Percentiles rank a stretch among this genome's conserved stretches.
phyloP scores from a whole-genome alignment of 1,140 invertebrate species.

The Ericerus pela region DNA sequence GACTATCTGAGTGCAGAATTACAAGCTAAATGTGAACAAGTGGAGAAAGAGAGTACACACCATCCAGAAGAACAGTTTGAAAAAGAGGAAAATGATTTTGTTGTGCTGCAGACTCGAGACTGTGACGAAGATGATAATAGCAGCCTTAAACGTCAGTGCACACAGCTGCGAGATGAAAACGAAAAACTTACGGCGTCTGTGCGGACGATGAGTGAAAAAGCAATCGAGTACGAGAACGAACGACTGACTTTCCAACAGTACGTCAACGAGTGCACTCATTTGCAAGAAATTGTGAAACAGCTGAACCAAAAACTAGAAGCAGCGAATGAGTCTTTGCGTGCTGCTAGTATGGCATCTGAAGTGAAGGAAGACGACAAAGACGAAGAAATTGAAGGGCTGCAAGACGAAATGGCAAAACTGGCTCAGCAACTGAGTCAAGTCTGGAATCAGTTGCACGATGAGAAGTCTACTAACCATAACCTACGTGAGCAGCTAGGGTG shows the following conservation, averaged over 20 bases:
- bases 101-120: background rate
- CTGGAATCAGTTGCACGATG: too few relatives aligned
- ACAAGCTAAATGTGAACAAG: too few relatives aligned
- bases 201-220: background rate
- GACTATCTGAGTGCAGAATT: too few relatives aligned
- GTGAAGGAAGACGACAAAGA: background rate
- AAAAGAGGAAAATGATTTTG: conserved; percentile 1
- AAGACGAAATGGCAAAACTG: too few relatives aligned
- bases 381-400: background rate
- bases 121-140: background rate
- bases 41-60: too few relatives aligned
- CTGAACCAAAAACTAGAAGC: background rate
- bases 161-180: background rate
- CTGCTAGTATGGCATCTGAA: too few relatives aligned
- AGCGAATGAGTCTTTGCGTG: too few relatives aligned
- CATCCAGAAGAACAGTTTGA: too few relatives aligned
- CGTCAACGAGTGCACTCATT: background rate
- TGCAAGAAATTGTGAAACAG: background rate
- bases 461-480: too few relatives aligned
- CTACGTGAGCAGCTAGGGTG: too few relatives aligned
- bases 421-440: too few relatives aligned
- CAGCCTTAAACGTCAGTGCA: background rate
- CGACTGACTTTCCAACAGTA: background rate
- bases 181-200: background rate
- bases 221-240: background rate